phyloP scores from a whole-genome alignment of 2,113 vertebrate genomes.

The Asarcornis scutulata region DNA sequence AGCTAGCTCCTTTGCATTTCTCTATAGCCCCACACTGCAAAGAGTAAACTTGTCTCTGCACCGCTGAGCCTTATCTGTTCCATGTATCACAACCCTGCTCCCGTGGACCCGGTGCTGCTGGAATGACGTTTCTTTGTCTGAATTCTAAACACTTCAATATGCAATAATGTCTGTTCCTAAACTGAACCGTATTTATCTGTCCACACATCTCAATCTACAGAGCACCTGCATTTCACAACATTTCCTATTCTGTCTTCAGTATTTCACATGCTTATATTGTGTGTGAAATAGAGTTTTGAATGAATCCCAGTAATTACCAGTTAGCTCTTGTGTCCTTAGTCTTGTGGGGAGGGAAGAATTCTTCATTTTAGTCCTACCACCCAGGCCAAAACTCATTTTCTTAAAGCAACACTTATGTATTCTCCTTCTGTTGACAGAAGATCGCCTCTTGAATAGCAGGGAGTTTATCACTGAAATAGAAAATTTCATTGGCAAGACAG shows the following conservation, averaged over 20 bases:
- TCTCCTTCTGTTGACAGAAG: neutral
- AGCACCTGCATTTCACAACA: neutral
- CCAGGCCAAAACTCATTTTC: neutral
- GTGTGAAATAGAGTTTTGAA: neutral
- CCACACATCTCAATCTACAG: neutral
- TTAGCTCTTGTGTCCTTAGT: neutral
- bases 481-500: neutral
- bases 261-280: neutral
- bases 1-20: slow-evolving; percentile 11
- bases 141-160: neutral
- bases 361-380: neutral
- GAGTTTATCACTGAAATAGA: neutral
- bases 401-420: neutral
- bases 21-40: neutral
- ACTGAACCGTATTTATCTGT: slow-evolving; percentile 9
- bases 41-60: neutral
- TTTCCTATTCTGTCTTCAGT: neutral
- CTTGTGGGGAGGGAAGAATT: neutral
- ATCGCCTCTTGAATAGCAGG: neutral
- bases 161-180: neutral
- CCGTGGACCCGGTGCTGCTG: neutral
- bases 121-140: neutral
- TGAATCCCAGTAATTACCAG: neutral
- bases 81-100: neutral
- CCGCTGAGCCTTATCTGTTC: neutral